Evolutionary conservation across 2,888 invertebrate species (phyloP).

Genomic region (Drosophila leonis): DNA sequence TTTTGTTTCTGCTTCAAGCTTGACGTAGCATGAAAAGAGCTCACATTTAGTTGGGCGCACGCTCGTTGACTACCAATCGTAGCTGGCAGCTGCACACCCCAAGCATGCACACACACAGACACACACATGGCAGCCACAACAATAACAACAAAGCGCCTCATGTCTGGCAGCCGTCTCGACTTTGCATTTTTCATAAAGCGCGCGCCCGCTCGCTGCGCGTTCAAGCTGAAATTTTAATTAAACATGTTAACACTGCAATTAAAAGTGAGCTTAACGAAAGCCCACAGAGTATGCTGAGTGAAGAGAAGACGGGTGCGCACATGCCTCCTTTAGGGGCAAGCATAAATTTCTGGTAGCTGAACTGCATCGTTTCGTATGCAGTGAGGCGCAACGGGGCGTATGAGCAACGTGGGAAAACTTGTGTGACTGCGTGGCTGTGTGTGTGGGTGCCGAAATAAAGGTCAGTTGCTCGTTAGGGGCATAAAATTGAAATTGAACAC

Average conservation of each 20-base stretch:
- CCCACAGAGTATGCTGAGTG: neutral
- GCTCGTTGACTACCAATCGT: constrained; percentile 49
- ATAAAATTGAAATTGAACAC: constrained; percentile 44
- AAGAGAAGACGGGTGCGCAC: neutral
- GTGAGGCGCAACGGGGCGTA: constrained; percentile 40
- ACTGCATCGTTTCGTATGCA: constrained; percentile 22
- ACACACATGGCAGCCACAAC: constrained; percentile 19
- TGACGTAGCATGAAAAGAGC: constrained; percentile 75
- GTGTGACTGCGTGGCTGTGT: neutral
- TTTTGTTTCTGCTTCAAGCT: constrained; percentile 56
- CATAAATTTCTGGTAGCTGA: constrained; percentile 14
- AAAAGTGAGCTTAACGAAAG: constrained; percentile 53
- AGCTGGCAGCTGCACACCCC: constrained; percentile 31
- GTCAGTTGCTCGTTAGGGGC: neutral
- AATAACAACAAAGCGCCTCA: constrained; percentile 37
- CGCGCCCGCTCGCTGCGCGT: constrained; percentile 38
- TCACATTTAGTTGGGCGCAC: constrained; percentile 48
- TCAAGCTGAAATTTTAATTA: constrained; percentile 77
- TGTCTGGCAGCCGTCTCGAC: constrained; percentile 69
- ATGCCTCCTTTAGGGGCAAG: constrained; percentile 6
- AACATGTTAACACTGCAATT: constrained; percentile 78
- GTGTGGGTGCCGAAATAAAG: neutral
- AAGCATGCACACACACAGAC: constrained; percentile 1
- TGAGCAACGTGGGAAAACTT: constrained; percentile 38
- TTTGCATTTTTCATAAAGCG: constrained; percentile 54